Evolutionary conservation across 2,888 invertebrate species (phyloP), one percentile per base, ranked within the genome.

Genomic region (Allolobophora icterica): DNA sequence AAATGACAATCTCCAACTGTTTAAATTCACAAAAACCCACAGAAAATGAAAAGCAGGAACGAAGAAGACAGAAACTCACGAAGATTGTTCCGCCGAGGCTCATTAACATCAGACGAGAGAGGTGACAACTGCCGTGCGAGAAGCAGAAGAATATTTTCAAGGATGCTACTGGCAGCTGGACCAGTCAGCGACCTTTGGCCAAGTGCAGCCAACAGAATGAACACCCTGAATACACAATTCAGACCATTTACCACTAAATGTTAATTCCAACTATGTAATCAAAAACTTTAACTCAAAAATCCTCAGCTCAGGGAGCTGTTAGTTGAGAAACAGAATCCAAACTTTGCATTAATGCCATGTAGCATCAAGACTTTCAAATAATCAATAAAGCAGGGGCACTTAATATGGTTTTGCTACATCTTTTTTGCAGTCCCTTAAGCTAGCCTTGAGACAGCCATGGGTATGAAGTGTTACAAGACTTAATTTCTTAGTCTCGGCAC

Each of bases 121-220:
- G 94, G 94, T 90, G 94, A 93, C 45, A 95, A 93, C 35, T 95
- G 94, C 90, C 96, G 96, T 92, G 97, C 96, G 90, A 95, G 92
- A 93, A 95, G 94, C 13, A 92, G 93, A 90, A 95, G 93, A 33
- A 95, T 92, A 92, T 94, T 94, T 91, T 95, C 94, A 92, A 95
- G 93, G 45, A 95, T 94, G 89, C 93, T 93, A 35, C 94, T 93
- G 35, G 94, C 94, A 92, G 94, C 93, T 15, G 94, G 94, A 40
- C 94, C 94, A 90, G 93, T 93, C 94, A 97, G 96, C 92, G 97
- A 97, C 94, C 97, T 97, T 94, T 98, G 97, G 91, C 97, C 97
- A 96, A 98, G 96, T 95, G 97, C 98, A 92, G 98, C 97, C 92
- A 98, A 96, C 92, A 98, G 96, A 93, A 98, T 97, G 94, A 98